Conservation (phyloP, 2,797 vertebrate genomes). For the Dermochelys coriacea region DNA sequence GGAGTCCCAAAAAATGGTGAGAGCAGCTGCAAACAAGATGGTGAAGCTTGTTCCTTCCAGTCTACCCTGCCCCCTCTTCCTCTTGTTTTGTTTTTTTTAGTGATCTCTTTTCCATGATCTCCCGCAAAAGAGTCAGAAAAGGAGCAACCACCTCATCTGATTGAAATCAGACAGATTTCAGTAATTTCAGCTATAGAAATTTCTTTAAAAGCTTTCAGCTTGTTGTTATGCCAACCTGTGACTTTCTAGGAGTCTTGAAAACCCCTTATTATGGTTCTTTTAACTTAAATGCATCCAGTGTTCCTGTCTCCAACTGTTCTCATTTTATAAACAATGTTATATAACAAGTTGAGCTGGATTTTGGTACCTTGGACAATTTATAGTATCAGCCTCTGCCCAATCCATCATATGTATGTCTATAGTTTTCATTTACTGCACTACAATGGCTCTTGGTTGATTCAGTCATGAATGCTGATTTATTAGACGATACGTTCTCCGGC, state of each 20-base stretch:
- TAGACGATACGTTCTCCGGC: not conserved
- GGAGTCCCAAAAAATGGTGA: not conserved
- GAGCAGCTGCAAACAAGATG: not conserved
- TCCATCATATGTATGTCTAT: not conserved
- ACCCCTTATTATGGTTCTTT: not conserved
- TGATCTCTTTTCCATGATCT: not conserved
- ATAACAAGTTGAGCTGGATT: not conserved
- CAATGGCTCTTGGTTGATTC: not conserved
- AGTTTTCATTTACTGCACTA: not conserved
- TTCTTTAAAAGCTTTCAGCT: not conserved
- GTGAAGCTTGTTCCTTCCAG: not conserved
- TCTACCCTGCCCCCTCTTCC: not conserved
- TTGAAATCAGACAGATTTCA: not conserved
- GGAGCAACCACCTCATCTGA: not conserved
- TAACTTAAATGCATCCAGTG: not conserved
- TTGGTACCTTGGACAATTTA: not conserved
- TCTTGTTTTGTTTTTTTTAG: not conserved
- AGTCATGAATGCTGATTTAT: slow-evolving; percentile 3
- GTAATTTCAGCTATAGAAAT: not conserved
- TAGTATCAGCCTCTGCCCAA: not conserved
- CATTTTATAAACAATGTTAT: not conserved
- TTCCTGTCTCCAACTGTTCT: not conserved
- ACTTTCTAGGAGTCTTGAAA: not conserved
- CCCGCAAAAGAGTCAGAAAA: not conserved
- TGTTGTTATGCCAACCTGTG: not conserved